Percentiles rank a stretch among this genome's conserved stretches.
Evolutionary conservation across 2,888 invertebrate species (phyloP).

Genomic region (Dryococelus australis): DNA sequence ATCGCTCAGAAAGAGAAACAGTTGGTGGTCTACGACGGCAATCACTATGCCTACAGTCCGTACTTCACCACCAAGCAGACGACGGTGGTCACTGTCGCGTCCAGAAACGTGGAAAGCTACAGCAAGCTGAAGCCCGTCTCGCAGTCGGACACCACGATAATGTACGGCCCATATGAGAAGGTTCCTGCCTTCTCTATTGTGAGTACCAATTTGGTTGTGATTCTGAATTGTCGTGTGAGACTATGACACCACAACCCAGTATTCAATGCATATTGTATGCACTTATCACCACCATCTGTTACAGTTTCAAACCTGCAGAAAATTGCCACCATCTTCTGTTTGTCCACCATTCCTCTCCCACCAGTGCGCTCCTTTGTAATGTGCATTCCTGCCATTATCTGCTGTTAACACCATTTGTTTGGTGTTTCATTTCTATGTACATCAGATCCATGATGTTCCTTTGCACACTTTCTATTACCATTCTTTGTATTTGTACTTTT

Average conservation of each 20-base stretch:
- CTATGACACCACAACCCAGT: too few species aligned
- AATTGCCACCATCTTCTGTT: too few species aligned
- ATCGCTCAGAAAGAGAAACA: slow-evolving; percentile 95
- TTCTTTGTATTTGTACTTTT: not conserved
- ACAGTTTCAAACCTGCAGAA: too few species aligned
- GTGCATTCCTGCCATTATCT: too few species aligned
- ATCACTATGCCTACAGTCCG: slow-evolving; percentile 82
- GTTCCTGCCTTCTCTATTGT: slow-evolving; percentile 65
- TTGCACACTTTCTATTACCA: not conserved
- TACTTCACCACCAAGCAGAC: slow-evolving; percentile 84
- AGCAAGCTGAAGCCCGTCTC: slow-evolving; percentile 82
- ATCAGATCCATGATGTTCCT: not conserved
- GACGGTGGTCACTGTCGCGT: slow-evolving; percentile 78
- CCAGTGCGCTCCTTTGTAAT: too few species aligned
- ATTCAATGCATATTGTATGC: not conserved
- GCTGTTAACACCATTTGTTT: too few species aligned
- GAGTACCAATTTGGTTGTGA: slow-evolving; percentile 34
- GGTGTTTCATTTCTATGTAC: too few species aligned
- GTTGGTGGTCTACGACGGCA: slow-evolving; percentile 86
- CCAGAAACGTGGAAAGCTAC: slow-evolving; percentile 82
- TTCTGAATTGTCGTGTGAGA: not conserved
- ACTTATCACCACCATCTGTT: too few species aligned
- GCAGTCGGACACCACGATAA: slow-evolving; percentile 80
- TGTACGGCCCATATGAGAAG: slow-evolving; percentile 89
- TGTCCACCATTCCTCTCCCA: too few species aligned